Conservation (phyloP, 30 jellyfish, hydroid and myxozoan genomes). For the Nemopilema nomurai region DNA sequence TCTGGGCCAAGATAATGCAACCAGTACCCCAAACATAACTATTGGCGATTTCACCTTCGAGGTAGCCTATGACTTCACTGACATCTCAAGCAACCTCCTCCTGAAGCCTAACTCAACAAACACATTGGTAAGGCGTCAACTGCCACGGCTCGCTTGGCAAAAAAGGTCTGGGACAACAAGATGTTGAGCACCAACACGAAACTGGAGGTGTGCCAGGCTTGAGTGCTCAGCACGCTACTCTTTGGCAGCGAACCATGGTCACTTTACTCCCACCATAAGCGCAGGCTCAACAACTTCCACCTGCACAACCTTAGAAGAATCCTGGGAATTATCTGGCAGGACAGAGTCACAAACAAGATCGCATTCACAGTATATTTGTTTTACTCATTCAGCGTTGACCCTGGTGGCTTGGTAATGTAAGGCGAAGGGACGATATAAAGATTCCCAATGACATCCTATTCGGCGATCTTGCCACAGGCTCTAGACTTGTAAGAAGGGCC, state of each 20-base stretch:
- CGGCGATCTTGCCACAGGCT: conserved; percentile 23
- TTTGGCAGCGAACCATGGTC: conserved; percentile 34
- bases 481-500: neutral
- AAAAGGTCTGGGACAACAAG: conserved; percentile 30
- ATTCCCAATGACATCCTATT: conserved; percentile 11
- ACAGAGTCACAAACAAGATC: conserved; percentile 8
- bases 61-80: conserved; percentile 2
- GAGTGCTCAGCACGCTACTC: conserved; percentile 17
- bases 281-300: conserved; percentile 24
- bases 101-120: conserved; percentile 14
- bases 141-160: conserved; percentile 15
- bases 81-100: conserved; percentile 7
- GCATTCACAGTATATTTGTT: conserved; percentile 1
- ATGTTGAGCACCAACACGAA: conserved; percentile 9
- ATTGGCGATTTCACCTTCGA: conserved; percentile 18
- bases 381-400: no score
- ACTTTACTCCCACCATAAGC: conserved; percentile 16
- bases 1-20: neutral
- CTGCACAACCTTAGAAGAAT: conserved; percentile 15
- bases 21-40: conserved; percentile 5
- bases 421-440: no score
- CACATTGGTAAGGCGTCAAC: conserved; percentile 31
- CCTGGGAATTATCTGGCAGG: conserved; percentile 33
- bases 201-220: conserved; percentile 14
- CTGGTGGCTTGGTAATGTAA: no score